These are phyloP conservation scores for Coregonus ussuriensis DNA, from an alignment of 2,797 vertebrate species.

Conservation along the genomic window DNA sequence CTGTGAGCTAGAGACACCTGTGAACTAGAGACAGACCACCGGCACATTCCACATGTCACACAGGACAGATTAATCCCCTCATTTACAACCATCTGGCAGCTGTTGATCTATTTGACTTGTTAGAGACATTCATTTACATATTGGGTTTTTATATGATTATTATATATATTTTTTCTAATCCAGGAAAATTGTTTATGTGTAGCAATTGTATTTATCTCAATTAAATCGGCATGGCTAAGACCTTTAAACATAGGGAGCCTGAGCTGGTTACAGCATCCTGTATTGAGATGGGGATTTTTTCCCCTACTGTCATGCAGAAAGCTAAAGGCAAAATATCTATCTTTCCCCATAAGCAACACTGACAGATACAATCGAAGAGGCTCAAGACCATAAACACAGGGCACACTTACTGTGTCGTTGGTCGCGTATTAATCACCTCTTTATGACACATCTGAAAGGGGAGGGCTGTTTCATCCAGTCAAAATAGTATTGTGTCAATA, in stretches of 20 bases:
- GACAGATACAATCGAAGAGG: conserved; percentile 1
- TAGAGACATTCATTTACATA: background rate
- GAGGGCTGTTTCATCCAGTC: conserved; percentile 5
- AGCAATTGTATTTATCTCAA: too few species aligned
- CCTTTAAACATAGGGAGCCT: too few species aligned
- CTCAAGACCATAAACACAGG: conserved; percentile 45
- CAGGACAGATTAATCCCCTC: background rate
- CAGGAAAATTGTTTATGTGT: too few species aligned
- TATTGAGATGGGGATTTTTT: background rate
- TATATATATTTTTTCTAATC: background rate
- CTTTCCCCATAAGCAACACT: background rate
- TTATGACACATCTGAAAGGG: conserved; percentile 34
- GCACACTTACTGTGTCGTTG: conserved; percentile 47
- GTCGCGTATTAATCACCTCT: conserved; percentile 32
- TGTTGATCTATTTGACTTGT: background rate
- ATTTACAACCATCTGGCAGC: background rate
- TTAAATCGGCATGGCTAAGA: too few species aligned
- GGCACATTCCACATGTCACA: background rate
- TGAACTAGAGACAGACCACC: background rate
- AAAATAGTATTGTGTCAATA: conserved; percentile 23
- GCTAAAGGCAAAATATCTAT: background rate
- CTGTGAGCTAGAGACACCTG: background rate
- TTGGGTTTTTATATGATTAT: background rate
- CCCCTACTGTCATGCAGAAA: background rate
- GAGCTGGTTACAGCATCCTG: background rate